These are phyloP conservation scores for Acanthurus lineatus DNA, from an alignment of 2,797 vertebrate species.

Conservation along the genomic window DNA sequence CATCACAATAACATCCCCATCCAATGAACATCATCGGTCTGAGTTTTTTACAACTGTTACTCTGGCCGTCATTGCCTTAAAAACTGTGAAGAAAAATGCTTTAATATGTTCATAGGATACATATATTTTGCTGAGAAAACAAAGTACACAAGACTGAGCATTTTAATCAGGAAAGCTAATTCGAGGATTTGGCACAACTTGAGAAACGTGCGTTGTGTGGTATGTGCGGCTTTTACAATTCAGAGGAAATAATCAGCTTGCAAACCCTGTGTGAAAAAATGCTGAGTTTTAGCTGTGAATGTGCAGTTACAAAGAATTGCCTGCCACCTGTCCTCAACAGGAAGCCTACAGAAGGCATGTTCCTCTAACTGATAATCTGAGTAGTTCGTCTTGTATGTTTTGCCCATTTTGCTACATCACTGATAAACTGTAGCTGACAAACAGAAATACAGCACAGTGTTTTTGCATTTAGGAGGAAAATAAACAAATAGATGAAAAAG, in stretches of 20 bases:
- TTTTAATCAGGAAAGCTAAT: constrained; percentile 10
- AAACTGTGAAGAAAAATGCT: neutral
- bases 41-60: neutral
- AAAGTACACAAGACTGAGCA: neutral
- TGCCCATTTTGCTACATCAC: neutral
- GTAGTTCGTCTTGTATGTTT: neutral
- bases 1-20: neutral
- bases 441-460: neutral
- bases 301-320: constrained; percentile 33
- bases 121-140: constrained; percentile 15
- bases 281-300: constrained; percentile 25
- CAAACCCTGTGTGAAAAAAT: constrained; percentile 14
- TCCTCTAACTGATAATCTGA: neutral
- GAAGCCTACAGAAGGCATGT: constrained; percentile 37
- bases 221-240: constrained; percentile 37
- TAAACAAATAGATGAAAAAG: neutral
- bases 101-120: neutral
- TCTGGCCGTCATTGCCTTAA: neutral
- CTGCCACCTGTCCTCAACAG: constrained; percentile 39
- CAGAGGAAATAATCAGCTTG: constrained; percentile 51
- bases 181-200: constrained; percentile 31
- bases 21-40: neutral
- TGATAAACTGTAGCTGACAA: neutral
- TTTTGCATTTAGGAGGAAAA: neutral
- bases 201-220: constrained; percentile 31